Evolutionary conservation across 2,888 invertebrate species (phyloP), one percentile per base, ranked within the genome.

Genomic region (Tetropium fuscum): DNA sequence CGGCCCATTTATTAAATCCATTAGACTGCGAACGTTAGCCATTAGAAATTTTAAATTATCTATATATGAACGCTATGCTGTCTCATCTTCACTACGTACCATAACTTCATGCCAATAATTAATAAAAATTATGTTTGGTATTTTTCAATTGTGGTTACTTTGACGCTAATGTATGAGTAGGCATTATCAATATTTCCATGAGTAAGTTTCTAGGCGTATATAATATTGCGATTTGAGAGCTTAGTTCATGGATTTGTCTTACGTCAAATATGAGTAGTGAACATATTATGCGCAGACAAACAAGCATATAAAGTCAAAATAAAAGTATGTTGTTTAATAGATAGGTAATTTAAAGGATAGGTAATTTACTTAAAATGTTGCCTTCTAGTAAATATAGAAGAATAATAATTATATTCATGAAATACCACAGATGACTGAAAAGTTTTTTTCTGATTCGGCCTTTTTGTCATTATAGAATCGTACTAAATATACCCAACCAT

Each of bases 1-100:
- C 51, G 51, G 51, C 25, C 68, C 68, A 69, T 72, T 70, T 70
- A 72, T 69, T 72, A 70, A 69, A 69, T 49, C 70, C 69, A 71
- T 71, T 71, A 71, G 67, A 66, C 59, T 54, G 48, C 60, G 58
- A 55, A 58, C 56, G 53, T 59, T 54, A 45, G 58, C 61, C 66
- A 63, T 66, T 68, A 66, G 61, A 68, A 68, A 66, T 63, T 59
- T 64, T 55, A 55, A 59, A 45, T 48, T 58, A 58, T 59, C 59
- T 54, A 59, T 54, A 49, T 59, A 49, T 59, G 48, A 53, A 41
- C 47, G 53, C 25, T 32, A 25, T 48, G 54, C 54, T 55, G 61
- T 57, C 51, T 62, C 61, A 62, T 58, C 61, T 43, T 41, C 43
- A 58, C 58, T 51, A 32, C n/a, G 41, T 36, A 45, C 38, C 44